These are phyloP conservation scores for Galemys pyrenaicus DNA, from an alignment of 2,113 vertebrate species.

Conservation along the genomic window DNA sequence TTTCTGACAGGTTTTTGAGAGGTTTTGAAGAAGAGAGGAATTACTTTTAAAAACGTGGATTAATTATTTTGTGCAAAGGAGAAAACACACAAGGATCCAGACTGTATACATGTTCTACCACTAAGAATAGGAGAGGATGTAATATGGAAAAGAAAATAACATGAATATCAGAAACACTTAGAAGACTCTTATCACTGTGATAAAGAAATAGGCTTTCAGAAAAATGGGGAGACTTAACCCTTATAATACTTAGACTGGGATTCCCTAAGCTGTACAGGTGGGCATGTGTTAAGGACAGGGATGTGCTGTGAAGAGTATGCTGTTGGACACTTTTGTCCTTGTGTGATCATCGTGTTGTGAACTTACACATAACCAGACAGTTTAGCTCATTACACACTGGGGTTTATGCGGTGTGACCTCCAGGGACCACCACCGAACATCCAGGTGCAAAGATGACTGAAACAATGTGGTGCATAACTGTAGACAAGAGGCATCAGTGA, in stretches of 20 bases:
- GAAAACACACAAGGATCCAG: neutral
- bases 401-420: neutral
- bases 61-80: neutral
- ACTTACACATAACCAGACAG: neutral
- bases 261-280: neutral
- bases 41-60: neutral
- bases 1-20: fast-evolving
- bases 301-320: neutral
- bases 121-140: neutral
- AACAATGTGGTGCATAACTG: neutral
- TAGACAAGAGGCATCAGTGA: neutral
- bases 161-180: neutral
- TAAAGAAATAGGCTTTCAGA: neutral
- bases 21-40: neutral
- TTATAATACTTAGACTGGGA: neutral
- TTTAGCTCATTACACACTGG: neutral
- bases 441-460: no score
- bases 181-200: neutral
- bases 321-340: neutral
- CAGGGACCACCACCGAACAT: neutral
- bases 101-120: neutral
- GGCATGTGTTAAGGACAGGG: neutral
- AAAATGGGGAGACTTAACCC: neutral
- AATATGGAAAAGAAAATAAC: neutral
- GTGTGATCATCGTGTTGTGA: neutral